phyloP scores from a whole-genome alignment of 2,113 vertebrate species.

The Pseudonaja textilis region DNA sequence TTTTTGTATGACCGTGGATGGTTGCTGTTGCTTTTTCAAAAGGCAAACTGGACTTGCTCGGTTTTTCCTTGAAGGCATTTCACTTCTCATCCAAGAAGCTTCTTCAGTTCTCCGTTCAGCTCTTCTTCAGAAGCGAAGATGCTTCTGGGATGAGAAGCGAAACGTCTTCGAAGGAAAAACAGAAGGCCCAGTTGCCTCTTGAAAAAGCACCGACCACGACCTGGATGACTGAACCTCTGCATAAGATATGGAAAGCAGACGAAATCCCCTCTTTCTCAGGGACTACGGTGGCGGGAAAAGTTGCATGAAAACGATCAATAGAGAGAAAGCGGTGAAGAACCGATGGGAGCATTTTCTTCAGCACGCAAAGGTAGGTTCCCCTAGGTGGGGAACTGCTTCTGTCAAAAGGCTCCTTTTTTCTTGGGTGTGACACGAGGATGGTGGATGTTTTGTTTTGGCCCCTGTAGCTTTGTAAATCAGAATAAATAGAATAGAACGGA shows the following conservation, averaged over 20 bases:
- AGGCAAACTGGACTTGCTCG: too few relatives aligned
- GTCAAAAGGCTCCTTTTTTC: not conserved
- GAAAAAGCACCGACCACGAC: too few relatives aligned
- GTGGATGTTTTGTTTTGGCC: conserved; percentile 12
- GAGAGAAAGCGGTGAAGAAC: conserved; percentile 66
- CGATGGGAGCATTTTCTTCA: conserved; percentile 75
- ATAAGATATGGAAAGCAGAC: conserved; percentile 31
- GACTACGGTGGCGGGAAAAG: conserved; percentile 72
- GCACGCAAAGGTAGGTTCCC: conserved; percentile 57
- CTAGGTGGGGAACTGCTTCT: not conserved
- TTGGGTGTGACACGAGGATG: not conserved
- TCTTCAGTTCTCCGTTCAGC: too few relatives aligned
- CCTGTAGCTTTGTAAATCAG: not conserved
- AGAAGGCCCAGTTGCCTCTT: not conserved
- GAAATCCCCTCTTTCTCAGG: conserved; percentile 61
- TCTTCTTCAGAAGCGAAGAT: too few relatives aligned
- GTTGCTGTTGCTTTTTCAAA: too few relatives aligned
- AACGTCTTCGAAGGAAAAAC: too few relatives aligned
- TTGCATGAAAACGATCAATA: conserved; percentile 65
- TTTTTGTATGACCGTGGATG: too few relatives aligned
- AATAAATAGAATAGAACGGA: too few relatives aligned
- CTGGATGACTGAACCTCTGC: not conserved
- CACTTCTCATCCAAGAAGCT: too few relatives aligned
- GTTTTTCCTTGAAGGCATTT: too few relatives aligned
- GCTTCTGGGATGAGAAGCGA: too few relatives aligned